Evolutionary conservation across 2,113 vertebrate species (phyloP).

Genomic region (Platichthys stellatus): DNA sequence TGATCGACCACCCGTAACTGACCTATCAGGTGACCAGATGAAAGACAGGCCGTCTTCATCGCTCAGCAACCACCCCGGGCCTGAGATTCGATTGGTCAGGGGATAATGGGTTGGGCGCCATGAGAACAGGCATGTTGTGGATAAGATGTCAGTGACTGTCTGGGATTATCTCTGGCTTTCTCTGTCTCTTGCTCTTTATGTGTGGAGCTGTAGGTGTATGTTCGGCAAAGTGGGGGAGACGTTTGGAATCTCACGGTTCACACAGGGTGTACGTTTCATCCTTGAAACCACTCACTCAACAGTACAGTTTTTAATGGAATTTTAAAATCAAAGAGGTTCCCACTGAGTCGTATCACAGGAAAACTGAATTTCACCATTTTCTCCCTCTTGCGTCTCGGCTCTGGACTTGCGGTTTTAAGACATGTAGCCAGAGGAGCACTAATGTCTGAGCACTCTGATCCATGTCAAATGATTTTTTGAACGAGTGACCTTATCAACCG

Average conservation of each 20-base stretch:
- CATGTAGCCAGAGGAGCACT: slow-evolving; percentile 17
- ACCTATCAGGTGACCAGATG: slow-evolving; percentile 40
- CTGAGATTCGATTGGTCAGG: slow-evolving; percentile 65
- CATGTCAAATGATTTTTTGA: background rate
- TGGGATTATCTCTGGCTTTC: slow-evolving; percentile 29
- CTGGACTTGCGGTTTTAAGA: slow-evolving; percentile 13
- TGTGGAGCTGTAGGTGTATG: background rate
- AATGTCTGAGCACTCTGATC: slow-evolving; percentile 28
- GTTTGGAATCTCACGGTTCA: slow-evolving; percentile 9
- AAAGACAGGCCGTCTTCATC: slow-evolving; percentile 63
- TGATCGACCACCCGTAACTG: slow-evolving; percentile 27
- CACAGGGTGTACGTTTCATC: slow-evolving; percentile 1
- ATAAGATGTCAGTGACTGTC: slow-evolving; percentile 66
- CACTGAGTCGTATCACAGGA: slow-evolving; percentile 9
- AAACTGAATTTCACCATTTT: slow-evolving; percentile 19
- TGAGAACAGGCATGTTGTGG: slow-evolving; percentile 53
- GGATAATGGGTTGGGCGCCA: slow-evolving; percentile 76
- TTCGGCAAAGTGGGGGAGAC: background rate
- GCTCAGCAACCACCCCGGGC: slow-evolving; percentile 13
- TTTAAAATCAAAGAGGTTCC: slow-evolving; percentile 28
- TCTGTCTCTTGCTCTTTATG: slow-evolving; percentile 1
- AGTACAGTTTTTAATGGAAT: background rate
- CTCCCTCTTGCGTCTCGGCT: background rate
- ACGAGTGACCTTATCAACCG: slow-evolving; percentile 15
- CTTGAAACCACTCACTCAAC: slow-evolving; percentile 15